Evolutionary conservation across 2,888 invertebrate species (phyloP), one percentile per base, ranked within the genome.

Genomic region (Micoletzkya japonica): DNA sequence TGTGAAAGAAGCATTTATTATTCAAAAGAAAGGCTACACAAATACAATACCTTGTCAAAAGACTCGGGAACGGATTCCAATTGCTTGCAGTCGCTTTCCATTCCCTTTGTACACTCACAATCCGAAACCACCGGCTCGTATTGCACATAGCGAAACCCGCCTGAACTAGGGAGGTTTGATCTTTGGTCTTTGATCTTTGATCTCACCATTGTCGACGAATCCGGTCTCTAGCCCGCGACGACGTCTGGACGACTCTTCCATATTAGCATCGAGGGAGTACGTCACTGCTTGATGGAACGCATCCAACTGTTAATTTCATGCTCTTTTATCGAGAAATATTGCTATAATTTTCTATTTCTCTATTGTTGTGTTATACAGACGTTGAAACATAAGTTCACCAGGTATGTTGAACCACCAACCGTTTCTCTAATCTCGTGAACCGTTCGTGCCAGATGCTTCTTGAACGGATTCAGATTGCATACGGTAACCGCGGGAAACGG

Each of bases 271-370:
- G 66, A 81, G 80, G 57, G 78, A 78, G 75, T 78, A 84, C 32
- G 80, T 77, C 7, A 84, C 84, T 1, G 82, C 82, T 75, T 84
- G 84, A 70, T 84, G 83, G 73, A 80, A 84, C 10, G 82, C 82
- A 69, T 84, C 82, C 14, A 84, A 74, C 80, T 82, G 28, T n/a
- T n/a, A 59, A 74, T 34, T 17, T n/a, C 10, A 24, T 26, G 26
- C 20, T 14, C 20, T 44, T 10, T 44, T 14, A 44, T 14, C 10
- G 20, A 44, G 10, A 20, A 44, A 20, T 10, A 20, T 14, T 14
- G 20, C 44, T 20, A 10, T 20, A 20, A 44, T 10, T 44, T 44
- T 14, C 10, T 44, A 14, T 44, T 20, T 44, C 44, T 44, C 44
- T 20, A 44, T 44, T 20, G 10, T 44, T 20, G 10, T 14, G 14